Conservation (phyloP, 2,888 invertebrate genomes). For the Vanessa cardui region DNA sequence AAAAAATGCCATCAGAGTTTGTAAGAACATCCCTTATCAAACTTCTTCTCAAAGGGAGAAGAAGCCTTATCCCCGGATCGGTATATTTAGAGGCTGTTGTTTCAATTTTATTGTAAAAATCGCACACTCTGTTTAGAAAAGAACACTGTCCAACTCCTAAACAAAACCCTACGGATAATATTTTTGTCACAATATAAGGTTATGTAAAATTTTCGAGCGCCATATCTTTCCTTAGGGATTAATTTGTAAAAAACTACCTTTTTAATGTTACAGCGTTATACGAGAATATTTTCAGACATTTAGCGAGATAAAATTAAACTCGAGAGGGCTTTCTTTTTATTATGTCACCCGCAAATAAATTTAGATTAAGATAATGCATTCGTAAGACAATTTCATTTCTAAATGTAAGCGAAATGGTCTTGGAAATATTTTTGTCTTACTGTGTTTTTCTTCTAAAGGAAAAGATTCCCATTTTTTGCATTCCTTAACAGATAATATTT, state of each 20-base stretch:
- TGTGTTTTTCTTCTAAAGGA: too few relatives aligned
- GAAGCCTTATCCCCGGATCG: too few relatives aligned
- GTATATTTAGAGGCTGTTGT: too few relatives aligned
- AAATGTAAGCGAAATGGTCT: not conserved
- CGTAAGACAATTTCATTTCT: not conserved
- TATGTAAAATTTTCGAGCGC: constrained; percentile 28
- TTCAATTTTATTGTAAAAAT: too few relatives aligned
- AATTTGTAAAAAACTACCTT: constrained; percentile 24
- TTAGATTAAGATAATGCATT: constrained; percentile 1
- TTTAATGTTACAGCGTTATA: constrained; percentile 17
- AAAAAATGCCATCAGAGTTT: too few relatives aligned
- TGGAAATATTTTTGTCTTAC: not conserved
- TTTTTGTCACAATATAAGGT: constrained; percentile 22
- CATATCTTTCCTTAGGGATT: constrained; percentile 27
- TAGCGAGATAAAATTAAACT: not conserved
- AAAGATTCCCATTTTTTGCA: not conserved
- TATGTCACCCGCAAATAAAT: constrained; percentile 5
- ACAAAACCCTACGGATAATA: too few relatives aligned
- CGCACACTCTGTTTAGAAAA: too few relatives aligned
- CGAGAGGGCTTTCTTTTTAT: not conserved
- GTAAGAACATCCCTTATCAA: too few relatives aligned
- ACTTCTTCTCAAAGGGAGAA: too few relatives aligned
- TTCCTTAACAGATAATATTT: too few relatives aligned
- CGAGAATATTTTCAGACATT: constrained; percentile 4
- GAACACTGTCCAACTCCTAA: too few relatives aligned